Base-by-base conservation (phyloP, 1,140 invertebrate species). In the Penaeus japonicus region DNA sequence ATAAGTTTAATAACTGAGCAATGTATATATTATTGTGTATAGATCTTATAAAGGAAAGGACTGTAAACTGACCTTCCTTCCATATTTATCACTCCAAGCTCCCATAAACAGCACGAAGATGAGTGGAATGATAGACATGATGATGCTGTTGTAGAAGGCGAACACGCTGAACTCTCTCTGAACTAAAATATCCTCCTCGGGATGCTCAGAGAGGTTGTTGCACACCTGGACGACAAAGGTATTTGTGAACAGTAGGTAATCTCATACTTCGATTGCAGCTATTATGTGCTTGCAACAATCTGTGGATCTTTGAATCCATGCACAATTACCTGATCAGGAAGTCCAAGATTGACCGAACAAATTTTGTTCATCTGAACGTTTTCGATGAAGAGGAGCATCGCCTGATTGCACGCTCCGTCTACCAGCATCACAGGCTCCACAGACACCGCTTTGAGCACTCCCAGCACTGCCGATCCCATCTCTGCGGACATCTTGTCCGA, bases 1-100 rank as follows among this genome's bases (percentile, higher is more conserved):
- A n/a, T n/a, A n/a, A n/a, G n/a, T n/a, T n/a, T n/a, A n/a, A n/a
- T n/a, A n/a, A n/a, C 39, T 10, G 1, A 27, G 30, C 18, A 73
- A 30, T 73, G 15, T 10, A 30, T 73, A 12, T 15, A 32, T 73
- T n/a, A n/a, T n/a, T 17, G 4, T 4, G 7, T 7, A 39, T 10
- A 53, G 3, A 24, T 35, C 22, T 80, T 54, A 54, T 30, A 24
- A 47, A 30, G 54, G 10, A 73, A 32, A 73, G 65, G 32, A 27
- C 27, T 39, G 4, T 32, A 10, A 7, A 80, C 89, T 73, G 0
- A 90, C 89, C 82, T 90, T 90, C 4, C 89, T 30, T 54, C 89
- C 89, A 47, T 90, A 90, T 65, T 88, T 88, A 59, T 90, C 89
- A 35, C 89, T 90, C 89, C 89, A 90, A 47, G 89, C 89, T 47